Conservation (phyloP, 2,113 vertebrate genomes). For the Hirundichthys speculiger region DNA sequence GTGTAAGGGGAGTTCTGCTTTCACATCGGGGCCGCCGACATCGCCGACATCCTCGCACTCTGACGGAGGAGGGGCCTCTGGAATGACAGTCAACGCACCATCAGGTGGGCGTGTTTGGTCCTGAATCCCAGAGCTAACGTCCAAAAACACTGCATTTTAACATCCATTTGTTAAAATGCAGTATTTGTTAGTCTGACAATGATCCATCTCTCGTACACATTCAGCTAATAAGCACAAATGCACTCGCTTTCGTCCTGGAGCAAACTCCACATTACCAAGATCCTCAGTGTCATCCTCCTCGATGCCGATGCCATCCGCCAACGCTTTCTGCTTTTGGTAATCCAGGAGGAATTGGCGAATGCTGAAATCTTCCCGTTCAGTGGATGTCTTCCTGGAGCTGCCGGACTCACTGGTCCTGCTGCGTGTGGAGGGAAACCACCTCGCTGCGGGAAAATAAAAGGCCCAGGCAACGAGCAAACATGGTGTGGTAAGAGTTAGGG, state of each 20-base stretch:
- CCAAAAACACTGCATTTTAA: too few relatives aligned
- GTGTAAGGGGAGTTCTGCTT: conserved; percentile 80
- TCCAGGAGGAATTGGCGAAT: conserved; percentile 84
- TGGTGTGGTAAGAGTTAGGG: conserved; percentile 63
- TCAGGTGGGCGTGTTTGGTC: too few relatives aligned
- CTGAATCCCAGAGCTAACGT: conserved; percentile 73
- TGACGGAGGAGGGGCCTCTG: conserved; percentile 50
- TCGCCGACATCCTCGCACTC: conserved; percentile 49
- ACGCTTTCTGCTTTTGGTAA: conserved; percentile 84
- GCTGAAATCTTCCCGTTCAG: conserved; percentile 50
- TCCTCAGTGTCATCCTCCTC: conserved; percentile 67
- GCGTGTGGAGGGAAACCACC: conserved; percentile 80
- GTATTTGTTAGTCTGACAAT: too few relatives aligned
- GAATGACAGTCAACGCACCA: conserved; percentile 1
- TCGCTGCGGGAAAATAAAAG: conserved; percentile 53
- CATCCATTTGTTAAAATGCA: too few relatives aligned
- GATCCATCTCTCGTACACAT: too few relatives aligned
- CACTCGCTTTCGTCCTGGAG: too few relatives aligned
- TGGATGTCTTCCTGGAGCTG: background rate
- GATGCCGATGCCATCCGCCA: conserved; percentile 84
- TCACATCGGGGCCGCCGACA: conserved; percentile 58
- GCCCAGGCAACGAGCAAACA: too few relatives aligned
- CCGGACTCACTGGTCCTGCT: background rate
- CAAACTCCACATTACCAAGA: too few relatives aligned
- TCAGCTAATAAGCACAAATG: too few relatives aligned